Evolutionary conservation across 2,797 vertebrate species (phyloP), one percentile per base, ranked within the genome.

Genomic region (Alosa sapidissima): DNA sequence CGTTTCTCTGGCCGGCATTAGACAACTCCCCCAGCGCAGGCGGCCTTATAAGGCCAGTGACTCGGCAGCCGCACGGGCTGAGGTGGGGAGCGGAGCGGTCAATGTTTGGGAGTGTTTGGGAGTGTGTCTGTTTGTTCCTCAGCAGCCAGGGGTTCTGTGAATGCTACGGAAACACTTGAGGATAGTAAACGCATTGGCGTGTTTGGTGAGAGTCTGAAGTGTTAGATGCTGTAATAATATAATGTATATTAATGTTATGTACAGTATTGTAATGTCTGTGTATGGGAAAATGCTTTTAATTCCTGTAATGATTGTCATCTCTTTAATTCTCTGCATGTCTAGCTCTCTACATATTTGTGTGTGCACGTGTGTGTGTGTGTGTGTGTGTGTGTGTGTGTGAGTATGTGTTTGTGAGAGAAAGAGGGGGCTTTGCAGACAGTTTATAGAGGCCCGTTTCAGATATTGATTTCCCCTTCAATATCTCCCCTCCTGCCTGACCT

Each of bases 21-120:
- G 72, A 47, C 72, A 47, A 78, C 72, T 78, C 72, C 36, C 72
- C 41, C 72, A 78, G 41, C 41, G 19, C 72, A 78, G 72, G 41
- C 19, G 72, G 14, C 72, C 72, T 47, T 78, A 78, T 78, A 78
- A 78, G 72, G 72, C 41, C 65, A 2, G 36, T 72, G 28, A 33
- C 28, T 72, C 62, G 6, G 68, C 33, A 41, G 68, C 68, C 33
- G 0, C 28, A 3, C 24, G 2, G n/a, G 60, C 68, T 41, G 33
- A 13, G 33, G 68, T 41, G 33, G 72, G 7, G 36, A 21, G 1
- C 36, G 47, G 72, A 21, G 16, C 72, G 8, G 72, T 19, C 36
- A 78, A 14, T 78, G 41, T 21, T 47, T 78, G 41, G 36, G 47
- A 41, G 41, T 41, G 41, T 41, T 41, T 41, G 28, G 28, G 28